These are phyloP conservation scores for Enteromius viviparus DNA, from an alignment of 2,797 vertebrate genomes.

Conservation along the genomic window DNA sequence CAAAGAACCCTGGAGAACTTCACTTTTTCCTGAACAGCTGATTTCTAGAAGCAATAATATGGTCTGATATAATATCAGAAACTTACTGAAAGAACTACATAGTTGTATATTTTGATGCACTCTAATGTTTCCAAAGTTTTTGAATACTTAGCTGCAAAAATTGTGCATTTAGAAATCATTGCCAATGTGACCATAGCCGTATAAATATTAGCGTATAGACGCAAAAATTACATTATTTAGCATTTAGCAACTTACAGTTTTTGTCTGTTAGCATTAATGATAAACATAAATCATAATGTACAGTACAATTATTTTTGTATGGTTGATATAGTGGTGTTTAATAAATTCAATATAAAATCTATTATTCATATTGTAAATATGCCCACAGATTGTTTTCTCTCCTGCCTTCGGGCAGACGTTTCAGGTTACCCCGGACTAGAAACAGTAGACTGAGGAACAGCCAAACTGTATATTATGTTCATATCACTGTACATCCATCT, in stretches of 20 bases:
- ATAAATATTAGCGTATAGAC: neutral
- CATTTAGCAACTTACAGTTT: neutral
- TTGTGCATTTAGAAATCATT: neutral
- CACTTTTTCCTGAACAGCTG: neutral
- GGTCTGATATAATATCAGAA: neutral
- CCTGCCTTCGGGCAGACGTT: too few relatives aligned
- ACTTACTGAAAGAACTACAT: neutral
- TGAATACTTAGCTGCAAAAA: neutral
- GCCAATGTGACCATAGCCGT: neutral
- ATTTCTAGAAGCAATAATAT: neutral
- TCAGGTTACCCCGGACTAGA: too few relatives aligned
- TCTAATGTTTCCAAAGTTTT: neutral
- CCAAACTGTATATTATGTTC: too few relatives aligned
- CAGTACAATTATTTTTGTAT: too few relatives aligned
- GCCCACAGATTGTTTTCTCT: too few relatives aligned
- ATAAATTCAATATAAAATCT: neutral
- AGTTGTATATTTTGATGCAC: neutral
- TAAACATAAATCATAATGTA: too few relatives aligned
- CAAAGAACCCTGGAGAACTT: neutral
- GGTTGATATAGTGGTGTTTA: too few relatives aligned
- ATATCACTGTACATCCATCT: too few relatives aligned
- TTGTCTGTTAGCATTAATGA: too few relatives aligned
- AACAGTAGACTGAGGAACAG: too few relatives aligned
- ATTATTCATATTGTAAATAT: neutral
- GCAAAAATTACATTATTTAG: neutral